Base-by-base conservation (phyloP, 2,797 vertebrate genomes). In the Scolopax bukidnonensis region DNA sequence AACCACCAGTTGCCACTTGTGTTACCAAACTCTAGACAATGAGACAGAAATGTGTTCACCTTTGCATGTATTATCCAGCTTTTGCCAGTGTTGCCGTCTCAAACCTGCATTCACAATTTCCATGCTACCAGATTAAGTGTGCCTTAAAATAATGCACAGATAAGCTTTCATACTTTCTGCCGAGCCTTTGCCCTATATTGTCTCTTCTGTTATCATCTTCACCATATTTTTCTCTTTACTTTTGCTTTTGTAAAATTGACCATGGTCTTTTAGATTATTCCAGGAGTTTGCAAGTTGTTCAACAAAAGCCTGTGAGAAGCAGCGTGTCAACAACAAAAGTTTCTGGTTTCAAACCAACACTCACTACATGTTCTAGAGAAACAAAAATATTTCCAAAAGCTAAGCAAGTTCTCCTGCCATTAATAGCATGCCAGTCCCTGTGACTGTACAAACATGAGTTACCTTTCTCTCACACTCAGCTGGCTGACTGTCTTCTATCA, bases 1-100 rank as follows among this genome's bases (percentile, higher is more conserved):
- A 83, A 93, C 69, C 83, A 86, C 91, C 95, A 93, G 94, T 94
- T 95, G 95, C 87, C 95, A 79, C 84, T 91, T 82, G 67, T 48
- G 91, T 74, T 87, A 65, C 85, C 80, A 95, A 87, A 88, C 50
- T 91, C 85, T 48, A 95, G 90, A 91, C 93, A 94, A 93, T 82
- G 67, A 89, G 36, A 95, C 90, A 97, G 85, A 95, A 92, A 38
- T 21, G 53, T 69, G n/a, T 87, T 94, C 93, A 59, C 90, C 93
- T 96, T 95, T 71, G 43, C 77, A 74, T 64, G 53, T 68, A 54
- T 79, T 73, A 87, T 27, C 57, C 84, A 90, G 73, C 43, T 90
- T 94, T 48, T 92, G 70, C 77, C 63, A 70, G 33, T 3, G 0
- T 16, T 64, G 53, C 40, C 65, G 57, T 81, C 83, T 86, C 80